phyloP scores from a whole-genome alignment of 2,113 vertebrate species.

The Aldabrachelys gigantea region DNA sequence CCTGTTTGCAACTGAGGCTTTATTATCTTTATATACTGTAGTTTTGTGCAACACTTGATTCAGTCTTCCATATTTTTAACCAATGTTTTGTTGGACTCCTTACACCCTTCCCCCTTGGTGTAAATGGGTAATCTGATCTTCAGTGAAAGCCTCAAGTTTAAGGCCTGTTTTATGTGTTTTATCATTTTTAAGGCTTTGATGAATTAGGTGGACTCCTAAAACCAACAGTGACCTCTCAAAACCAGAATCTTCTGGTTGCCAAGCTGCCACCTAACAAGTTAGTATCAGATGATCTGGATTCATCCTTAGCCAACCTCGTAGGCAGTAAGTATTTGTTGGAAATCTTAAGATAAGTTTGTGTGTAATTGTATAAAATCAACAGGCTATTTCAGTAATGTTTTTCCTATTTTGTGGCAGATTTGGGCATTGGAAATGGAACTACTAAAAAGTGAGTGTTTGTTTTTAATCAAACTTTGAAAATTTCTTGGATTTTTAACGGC shows the following conservation, averaged over 20 bases:
- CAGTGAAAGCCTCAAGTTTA: neutral
- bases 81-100: neutral
- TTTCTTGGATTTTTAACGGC: neutral
- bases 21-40: neutral
- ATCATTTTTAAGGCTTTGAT: constrained; percentile 86
- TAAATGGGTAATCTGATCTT: neutral
- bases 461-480: neutral
- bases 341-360: neutral
- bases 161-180: constrained; percentile 56
- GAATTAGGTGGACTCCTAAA: constrained; percentile 94
- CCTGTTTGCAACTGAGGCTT: neutral
- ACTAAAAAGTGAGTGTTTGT: constrained; percentile 92
- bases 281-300: constrained; percentile 94
- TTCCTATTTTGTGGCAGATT: constrained; percentile 80
- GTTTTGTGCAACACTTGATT: neutral
- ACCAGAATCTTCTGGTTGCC: constrained; percentile 85
- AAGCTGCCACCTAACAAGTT: constrained; percentile 88
- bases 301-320: constrained; percentile 94
- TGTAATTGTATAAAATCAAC: neutral
- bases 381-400: constrained; percentile 29
- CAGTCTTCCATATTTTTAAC: neutral
- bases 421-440: constrained; percentile 98
- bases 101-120: neutral
- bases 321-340: constrained; percentile 88
- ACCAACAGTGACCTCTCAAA: constrained; percentile 93